Conservation (phyloP, 2,797 vertebrate species). For the Cryptoprocta ferox region DNA sequence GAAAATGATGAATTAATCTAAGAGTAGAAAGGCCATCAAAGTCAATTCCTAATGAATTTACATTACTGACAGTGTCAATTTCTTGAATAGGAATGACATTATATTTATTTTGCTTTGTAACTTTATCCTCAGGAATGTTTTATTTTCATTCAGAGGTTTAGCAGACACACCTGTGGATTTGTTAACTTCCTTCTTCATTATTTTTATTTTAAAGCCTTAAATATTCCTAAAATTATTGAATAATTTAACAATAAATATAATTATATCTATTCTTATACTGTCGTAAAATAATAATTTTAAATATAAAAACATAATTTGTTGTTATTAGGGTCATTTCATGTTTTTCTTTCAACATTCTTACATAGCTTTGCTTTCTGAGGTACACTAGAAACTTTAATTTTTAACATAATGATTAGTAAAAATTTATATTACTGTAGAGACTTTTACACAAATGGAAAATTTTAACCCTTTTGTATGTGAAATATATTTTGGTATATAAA, state of each 20-base stretch:
- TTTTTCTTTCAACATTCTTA: neutral
- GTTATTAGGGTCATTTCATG: neutral
- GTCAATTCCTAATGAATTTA: constrained; percentile 63
- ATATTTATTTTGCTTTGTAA: constrained; percentile 22
- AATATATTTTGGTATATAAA: neutral
- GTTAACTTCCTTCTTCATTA: neutral
- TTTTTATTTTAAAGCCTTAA: neutral
- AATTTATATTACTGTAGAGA: neutral
- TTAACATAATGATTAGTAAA: neutral
- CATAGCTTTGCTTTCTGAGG: neutral
- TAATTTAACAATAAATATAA: neutral
- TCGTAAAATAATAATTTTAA: neutral
- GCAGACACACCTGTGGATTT: neutral
- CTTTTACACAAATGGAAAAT: neutral
- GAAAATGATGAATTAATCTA: constrained; percentile 66
- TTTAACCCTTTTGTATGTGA: neutral
- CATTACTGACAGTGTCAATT: neutral
- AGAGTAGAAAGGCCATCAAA: constrained; percentile 62
- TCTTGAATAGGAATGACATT: neutral
- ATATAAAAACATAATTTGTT: neutral
- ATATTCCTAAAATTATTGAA: neutral
- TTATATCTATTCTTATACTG: neutral
- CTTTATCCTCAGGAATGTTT: neutral
- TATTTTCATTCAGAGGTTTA: neutral
- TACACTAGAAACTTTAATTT: neutral